A percentile compares a stretch with the other conserved stretches of the same genome.
phyloP scores from a whole-genome alignment of 2,797 vertebrate species.

The Macropus fuliginosus region DNA sequence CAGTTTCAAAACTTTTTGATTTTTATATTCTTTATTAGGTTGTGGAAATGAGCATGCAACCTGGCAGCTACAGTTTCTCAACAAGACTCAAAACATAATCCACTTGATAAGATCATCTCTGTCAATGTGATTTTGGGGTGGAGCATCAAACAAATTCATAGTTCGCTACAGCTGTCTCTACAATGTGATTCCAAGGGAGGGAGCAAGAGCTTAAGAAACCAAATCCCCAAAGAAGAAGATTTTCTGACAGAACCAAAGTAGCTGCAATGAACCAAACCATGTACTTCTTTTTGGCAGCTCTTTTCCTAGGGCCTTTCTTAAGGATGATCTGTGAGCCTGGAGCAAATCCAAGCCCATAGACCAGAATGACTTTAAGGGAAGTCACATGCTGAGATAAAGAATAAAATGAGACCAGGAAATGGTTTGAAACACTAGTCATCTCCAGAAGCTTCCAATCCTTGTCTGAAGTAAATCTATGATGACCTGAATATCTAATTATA shows the following conservation, averaged over 20 bases:
- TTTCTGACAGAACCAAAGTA: neutral
- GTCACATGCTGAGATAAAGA: neutral
- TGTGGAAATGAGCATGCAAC: neutral
- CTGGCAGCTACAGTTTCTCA: neutral
- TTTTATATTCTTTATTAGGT: neutral
- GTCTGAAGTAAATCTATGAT: neutral
- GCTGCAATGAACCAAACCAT: neutral
- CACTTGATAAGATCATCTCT: neutral
- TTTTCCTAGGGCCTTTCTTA: neutral
- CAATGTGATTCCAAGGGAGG: neutral
- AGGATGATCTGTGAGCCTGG: neutral
- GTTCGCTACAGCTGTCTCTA: neutral
- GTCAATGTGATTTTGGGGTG: neutral
- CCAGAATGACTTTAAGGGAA: neutral
- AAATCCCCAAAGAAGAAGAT: neutral
- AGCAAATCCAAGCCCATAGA: neutral
- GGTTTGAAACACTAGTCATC: neutral
- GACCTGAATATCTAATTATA: neutral
- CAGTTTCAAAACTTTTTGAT: neutral
- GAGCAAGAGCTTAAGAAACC: neutral
- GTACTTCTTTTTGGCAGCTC: neutral
- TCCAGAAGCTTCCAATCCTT: neutral
- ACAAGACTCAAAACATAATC: neutral
- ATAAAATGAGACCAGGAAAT: neutral
- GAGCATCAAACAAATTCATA: neutral